Evolutionary conservation across 1,140 invertebrate species (phyloP), one percentile per base, ranked within the genome.

Genomic region (Anoplolepis gracilipes): DNA sequence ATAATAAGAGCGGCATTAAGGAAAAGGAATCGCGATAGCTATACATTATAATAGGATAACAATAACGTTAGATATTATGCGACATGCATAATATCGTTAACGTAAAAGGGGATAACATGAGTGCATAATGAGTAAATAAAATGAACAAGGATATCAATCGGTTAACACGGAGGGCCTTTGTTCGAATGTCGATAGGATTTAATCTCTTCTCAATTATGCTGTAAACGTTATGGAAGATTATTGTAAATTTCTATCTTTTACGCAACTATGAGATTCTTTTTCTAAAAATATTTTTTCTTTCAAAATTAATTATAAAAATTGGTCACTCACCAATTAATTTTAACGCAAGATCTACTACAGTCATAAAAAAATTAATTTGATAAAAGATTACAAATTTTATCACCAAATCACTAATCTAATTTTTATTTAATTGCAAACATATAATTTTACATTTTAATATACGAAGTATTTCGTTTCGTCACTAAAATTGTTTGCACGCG

Each of bases 1-100:
- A 16, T 90, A 89, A 87, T 88, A 92, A 88, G 64, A 86, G 87
- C 88, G 87, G 73, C 91, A 86, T 91, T 86, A 84, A 90, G 89
- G 59, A 73, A n/a, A 28, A 49, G 28, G 42, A 61, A 79, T 10
- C 19, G 65, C 64, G 77, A 8, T 81, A 70, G 64, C 49, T 84
- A 42, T 67, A 78, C 86, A 73, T 84, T 87, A 88, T 36, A 75
- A 85, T 88, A 88, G 82, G 28, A 64, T 88, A 76, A 67, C 46
- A 65, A 77, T 88, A 77, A 85, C 49, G 64, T 28, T 85, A 85
- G 57, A 42, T 69, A 76, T 78, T 85, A 39, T 46, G 70, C 28
- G 70, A 65, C 42, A 57, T 64, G 86, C 57, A 59, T 75, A 49
- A 49, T 19, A 49, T 73, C 69, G 70, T 69, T 73, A 46, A 67